Evolutionary conservation across 1,140 invertebrate species (phyloP), one percentile per base, ranked within the genome.

Genomic region (Drosophila serrata): DNA sequence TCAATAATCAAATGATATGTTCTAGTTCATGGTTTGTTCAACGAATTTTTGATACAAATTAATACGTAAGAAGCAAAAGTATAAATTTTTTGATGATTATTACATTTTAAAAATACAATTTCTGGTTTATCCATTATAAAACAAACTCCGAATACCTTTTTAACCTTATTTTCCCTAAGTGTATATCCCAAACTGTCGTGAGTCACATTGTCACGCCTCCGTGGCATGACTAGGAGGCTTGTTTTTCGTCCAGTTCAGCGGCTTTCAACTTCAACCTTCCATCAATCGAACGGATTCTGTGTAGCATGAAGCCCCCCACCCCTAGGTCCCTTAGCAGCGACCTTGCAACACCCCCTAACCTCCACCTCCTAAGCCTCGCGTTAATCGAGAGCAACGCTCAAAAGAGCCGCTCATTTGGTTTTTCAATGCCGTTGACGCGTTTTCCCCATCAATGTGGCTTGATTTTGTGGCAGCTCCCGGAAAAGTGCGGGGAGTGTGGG

Each of bases 371-470:
- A 13, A 35, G 9, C 12, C 8, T 15, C 51, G 33, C 74, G 75
- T 79, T 86, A 87, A 86, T 86, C 82, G 85, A 86, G 81, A 58
- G 82, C 63, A 72, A 60, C 68, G 74, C 79, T 81, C 61, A 81
- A 81, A 81, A 86, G 79, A 75, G 62, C 48, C 69, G 60, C 82
- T 79, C 82, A 82, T 87, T 87, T 79, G 61, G 61, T 65, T 64
- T 67, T 60, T 53, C 39, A 51, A 53, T 51, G 45, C 40, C 45
- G 67, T 48, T 74, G 70, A 61, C 55, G 55, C 70, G 29, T 43
- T 68, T 39, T 55, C 46, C 43, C 59, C 73, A 65, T 75, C 73
- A 75, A 76, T 85, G 73, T 56, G 65, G 72, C 57, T 62, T 60
- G 61, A 81, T 81, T 75, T 80, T 69, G 70, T 55, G 72, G 72